Base-by-base conservation (phyloP, 2,797 vertebrate genomes). In the Leptodactylus fallax region DNA sequence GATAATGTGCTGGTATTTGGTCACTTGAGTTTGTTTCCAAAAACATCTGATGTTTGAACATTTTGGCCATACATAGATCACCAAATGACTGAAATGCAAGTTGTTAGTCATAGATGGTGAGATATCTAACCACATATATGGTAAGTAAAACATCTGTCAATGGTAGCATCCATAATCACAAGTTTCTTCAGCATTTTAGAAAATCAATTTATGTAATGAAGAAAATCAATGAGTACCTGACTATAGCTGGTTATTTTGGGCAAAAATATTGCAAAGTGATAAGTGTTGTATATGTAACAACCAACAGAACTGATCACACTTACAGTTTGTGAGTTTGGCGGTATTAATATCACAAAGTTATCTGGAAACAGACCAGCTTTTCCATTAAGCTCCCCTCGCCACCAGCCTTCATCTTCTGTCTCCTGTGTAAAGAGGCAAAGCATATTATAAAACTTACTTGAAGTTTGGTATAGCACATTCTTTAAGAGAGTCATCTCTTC, bases 361-460 rank as follows among this genome's bases (percentile, higher is more conserved):
- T 95, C 95, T 0, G 96, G 97, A 84, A 99, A 98, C 90, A 96
- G 93, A 36, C 97, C 97, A 51, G 93, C 91, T 80, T 87, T 92
- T 61, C 96, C 96, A 23, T 94, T 93, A 76, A 95, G 88, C 91
- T 98, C 96, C 67, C 97, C 96, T 92, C 96, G 96, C 97, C 97
- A 98, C 97, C 97, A 98, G 91, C 97, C 97, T n/a, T 96, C 94
- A 71, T 96, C 96, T 89, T 95, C 94, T 0, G 95, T 92, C 83
- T 92, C 93, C 97, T 98, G 93, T n/a, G 74, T 65, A 87, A 5
- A 86, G 7, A 82, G 47, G 19, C 25, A 69, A 13, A 79, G 17
- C 3, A 69, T 25, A 67, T n/a, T 45, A 65, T 55, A 23, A 72
- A 60, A 81, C 8, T 12, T 49, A 78, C 36, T 17, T 10, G 16